phyloP scores from a whole-genome alignment of 2,888 invertebrate species.

The Chymomyza amoena region DNA sequence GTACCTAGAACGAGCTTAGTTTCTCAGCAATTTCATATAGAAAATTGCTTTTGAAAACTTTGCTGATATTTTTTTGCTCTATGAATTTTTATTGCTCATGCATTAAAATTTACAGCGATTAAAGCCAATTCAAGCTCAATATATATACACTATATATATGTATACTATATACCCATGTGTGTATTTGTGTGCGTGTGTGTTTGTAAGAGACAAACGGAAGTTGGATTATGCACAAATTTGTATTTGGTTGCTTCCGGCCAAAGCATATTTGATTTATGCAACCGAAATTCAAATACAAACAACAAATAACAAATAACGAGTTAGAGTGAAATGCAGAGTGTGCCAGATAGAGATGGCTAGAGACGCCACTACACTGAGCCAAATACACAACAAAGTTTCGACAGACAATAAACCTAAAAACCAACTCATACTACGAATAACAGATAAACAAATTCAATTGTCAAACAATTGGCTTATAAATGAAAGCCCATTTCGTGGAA shows the following conservation, averaged over 20 bases:
- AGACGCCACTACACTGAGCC: neutral
- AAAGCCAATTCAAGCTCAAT: conserved; percentile 21
- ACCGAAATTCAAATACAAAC: conserved; percentile 9
- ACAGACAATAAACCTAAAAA: neutral
- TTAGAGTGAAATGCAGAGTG: neutral
- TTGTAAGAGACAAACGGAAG: conserved; percentile 51
- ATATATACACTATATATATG: neutral
- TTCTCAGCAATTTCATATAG: conserved; percentile 9
- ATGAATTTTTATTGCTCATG: conserved; percentile 9
- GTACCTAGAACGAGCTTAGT: neutral
- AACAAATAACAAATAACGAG: conserved; percentile 12
- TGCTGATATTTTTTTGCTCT: conserved; percentile 13
- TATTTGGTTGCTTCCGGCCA: conserved; percentile 51
- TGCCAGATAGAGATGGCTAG: neutral
- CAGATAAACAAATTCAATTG: conserved; percentile 57
- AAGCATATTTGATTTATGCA: conserved; percentile 57
- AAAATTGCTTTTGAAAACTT: conserved; percentile 49
- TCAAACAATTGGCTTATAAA: conserved; percentile 63
- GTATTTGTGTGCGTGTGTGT: neutral
- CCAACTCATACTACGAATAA: neutral
- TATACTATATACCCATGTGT: neutral
- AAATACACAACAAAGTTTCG: neutral
- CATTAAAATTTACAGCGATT: conserved; percentile 21
- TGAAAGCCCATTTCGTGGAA: conserved; percentile 49
- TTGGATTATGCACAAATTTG: conserved; percentile 61